phyloP scores from a whole-genome alignment of 2,113 vertebrate species.

The Electrona antarctica region DNA sequence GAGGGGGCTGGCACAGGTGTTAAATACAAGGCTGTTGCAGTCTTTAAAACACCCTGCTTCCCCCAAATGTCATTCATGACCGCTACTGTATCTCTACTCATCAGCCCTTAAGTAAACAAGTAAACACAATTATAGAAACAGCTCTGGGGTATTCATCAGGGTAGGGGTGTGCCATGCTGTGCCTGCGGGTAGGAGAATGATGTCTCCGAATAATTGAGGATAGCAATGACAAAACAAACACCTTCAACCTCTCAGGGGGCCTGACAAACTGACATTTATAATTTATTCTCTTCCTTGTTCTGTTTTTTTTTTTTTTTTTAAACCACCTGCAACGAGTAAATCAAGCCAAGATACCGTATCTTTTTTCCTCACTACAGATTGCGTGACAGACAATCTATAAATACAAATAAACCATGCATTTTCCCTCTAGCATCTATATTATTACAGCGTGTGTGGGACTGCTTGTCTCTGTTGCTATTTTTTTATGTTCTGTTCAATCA shows the following conservation, averaged over 20 bases:
- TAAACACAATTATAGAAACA: conserved; percentile 40
- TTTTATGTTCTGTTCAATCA: neutral
- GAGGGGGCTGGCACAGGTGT: too few species aligned
- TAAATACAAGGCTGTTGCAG: too few species aligned
- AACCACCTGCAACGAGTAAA: conserved; percentile 21
- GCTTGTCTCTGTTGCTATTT: too few species aligned
- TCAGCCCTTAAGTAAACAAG: conserved; percentile 31
- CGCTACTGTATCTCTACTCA: conserved; percentile 10
- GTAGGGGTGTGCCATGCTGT: conserved; percentile 12
- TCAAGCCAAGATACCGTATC: neutral
- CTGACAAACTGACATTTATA: conserved; percentile 33
- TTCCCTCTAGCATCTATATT: too few species aligned
- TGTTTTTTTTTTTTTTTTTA: neutral
- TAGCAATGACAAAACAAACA: conserved; percentile 26
- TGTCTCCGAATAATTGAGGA: conserved; percentile 14
- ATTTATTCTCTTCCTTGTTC: neutral
- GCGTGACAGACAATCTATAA: conserved; percentile 22
- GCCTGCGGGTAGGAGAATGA: neutral
- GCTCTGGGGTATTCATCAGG: conserved; percentile 45
- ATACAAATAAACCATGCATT: too few species aligned
- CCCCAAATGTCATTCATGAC: conserved; percentile 29
- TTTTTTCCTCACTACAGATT: conserved; percentile 8
- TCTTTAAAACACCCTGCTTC: too few species aligned
- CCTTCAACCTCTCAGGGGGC: conserved; percentile 11
- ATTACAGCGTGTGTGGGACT: too few species aligned